Evolutionary conservation across 2,113 vertebrate genomes (phyloP).

Genomic region (Thermophis baileyi): DNA sequence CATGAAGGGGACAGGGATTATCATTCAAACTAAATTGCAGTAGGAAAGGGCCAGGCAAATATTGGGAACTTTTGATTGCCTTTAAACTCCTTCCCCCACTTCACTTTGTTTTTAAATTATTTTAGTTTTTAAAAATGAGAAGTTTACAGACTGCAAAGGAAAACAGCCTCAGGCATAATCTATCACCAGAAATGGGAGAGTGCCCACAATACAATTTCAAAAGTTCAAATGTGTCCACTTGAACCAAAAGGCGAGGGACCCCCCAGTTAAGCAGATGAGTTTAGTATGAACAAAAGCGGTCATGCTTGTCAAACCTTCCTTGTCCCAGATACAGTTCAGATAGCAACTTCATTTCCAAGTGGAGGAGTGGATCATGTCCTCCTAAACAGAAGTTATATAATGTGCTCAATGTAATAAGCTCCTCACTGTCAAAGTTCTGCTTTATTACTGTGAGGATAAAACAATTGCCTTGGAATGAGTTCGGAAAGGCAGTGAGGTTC

Average conservation of each 20-base stretch:
- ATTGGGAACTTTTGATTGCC: neutral
- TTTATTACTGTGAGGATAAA: neutral
- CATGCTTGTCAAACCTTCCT: neutral
- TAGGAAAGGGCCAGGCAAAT: neutral
- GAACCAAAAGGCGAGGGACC: neutral
- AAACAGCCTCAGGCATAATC: neutral
- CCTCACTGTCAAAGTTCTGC: neutral
- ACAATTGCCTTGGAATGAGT: neutral
- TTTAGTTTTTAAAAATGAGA: neutral
- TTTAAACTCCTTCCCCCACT: neutral
- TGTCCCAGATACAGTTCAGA: neutral
- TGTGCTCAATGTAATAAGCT: neutral
- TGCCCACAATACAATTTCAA: neutral
- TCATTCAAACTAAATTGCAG: neutral
- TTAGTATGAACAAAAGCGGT: neutral
- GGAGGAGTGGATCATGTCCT: neutral
- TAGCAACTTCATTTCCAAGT: neutral
- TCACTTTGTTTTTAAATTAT: neutral
- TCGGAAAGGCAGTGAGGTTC: neutral
- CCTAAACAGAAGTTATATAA: neutral
- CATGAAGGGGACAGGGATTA: neutral
- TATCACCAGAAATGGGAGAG: neutral
- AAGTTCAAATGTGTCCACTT: neutral
- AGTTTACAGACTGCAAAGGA: neutral
- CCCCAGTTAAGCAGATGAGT: neutral